Conservation (phyloP, 2,797 vertebrate genomes). For the Chiloscyllium punctatum region DNA sequence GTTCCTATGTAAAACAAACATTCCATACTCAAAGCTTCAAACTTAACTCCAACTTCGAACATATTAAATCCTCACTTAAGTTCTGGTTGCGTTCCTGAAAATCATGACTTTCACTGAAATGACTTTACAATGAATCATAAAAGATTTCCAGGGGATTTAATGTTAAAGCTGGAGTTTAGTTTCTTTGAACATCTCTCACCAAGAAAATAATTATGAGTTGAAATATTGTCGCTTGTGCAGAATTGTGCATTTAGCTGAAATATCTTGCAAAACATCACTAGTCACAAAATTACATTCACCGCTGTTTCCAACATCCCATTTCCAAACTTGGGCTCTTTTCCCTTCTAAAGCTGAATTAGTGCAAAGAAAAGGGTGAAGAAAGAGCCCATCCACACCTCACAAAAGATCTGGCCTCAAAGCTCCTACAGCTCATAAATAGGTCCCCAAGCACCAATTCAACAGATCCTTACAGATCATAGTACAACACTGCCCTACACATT, state of each 20-base stretch:
- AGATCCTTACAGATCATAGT: neutral
- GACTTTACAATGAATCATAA: too few species aligned
- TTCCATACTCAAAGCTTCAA: neutral
- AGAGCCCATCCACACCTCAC: neutral
- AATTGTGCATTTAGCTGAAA: too few species aligned
- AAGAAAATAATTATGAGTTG: too few species aligned
- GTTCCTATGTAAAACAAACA: neutral
- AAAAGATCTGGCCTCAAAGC: neutral
- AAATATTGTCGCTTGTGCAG: too few species aligned
- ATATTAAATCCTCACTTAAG: too few species aligned
- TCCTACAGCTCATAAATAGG: neutral
- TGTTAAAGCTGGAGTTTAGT: too few species aligned
- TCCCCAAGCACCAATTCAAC: neutral
- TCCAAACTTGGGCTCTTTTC: neutral
- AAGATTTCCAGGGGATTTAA: too few species aligned
- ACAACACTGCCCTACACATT: neutral
- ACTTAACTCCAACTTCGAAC: neutral
- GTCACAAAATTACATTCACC: too few species aligned
- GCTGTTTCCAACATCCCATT: neutral
- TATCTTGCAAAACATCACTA: too few species aligned
- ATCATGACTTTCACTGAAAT: too few species aligned
- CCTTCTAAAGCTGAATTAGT: neutral
- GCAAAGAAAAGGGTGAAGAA: neutral
- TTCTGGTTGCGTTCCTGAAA: too few species aligned
- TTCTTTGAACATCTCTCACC: too few species aligned